Evolutionary conservation across 2,113 vertebrate species (phyloP), one percentile per base, ranked within the genome.

Genomic region (Fulica atra): DNA sequence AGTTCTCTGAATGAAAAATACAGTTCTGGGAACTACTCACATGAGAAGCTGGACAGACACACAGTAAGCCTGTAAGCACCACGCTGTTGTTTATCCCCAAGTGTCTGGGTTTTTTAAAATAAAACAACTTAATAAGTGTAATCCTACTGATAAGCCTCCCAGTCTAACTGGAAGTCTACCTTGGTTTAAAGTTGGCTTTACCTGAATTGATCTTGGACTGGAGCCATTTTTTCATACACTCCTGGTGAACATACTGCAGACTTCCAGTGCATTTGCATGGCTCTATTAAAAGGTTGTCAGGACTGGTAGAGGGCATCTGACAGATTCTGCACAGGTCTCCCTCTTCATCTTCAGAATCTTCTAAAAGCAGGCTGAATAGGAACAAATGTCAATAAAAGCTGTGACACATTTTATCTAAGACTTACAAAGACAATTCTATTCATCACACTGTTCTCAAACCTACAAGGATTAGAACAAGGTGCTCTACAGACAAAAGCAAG

Each of bases 181-280:
- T 35, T 57, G 23, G 46, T 68, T 17, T 51, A 46, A 48, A 93
- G 21, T 93, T 60, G 69, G 46, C 66, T 97, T 98, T 98, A 99
- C 99, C 99, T 59, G 99, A 99, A 97, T 98, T 98, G 92, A 99
- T 99, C 98, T 99, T 99, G 57, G 99, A 99, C 82, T 98, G 98
- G 36, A 99, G 98, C 99, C 99, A 99, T 91, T 99, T 99, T 96
- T 99, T 99, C 98, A 99, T 99, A 96, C 99, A 99, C 33, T 99
- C 99, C 97, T 99, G 99, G 94, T 99, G 99, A 92, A 99, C 99
- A 78, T 98, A 99, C 46, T 98, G 99, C 97, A 99, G 98, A 93
- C 99, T 99, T 93, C 99, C 99, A 11, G 98, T 99, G 68, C 99
- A 99, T 78, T 98, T 98, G 94, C 99, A 99, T 1, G 99, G 99